Evolutionary conservation across 2,113 vertebrate genomes (phyloP), one percentile per base, ranked within the genome.

Genomic region (Ochotona curzoniae): DNA sequence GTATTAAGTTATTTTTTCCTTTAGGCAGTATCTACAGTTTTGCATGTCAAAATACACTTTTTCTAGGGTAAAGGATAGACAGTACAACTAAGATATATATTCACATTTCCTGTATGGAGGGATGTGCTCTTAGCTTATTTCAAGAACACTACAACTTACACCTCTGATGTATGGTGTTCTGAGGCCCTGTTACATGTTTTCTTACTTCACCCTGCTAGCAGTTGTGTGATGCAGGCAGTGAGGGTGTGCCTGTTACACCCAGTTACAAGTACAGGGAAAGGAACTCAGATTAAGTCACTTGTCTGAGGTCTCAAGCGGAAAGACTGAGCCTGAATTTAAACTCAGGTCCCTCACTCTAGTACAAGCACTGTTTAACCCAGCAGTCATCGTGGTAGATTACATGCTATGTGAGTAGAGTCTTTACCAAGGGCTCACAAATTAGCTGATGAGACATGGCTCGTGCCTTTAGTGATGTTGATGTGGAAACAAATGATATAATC

Each of bases 21-120:
- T 81, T 81, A 69, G 67, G 38, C 87, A 38, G 83, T 92, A 32
- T 66, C 95, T 76, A 84, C 15, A 83, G 81, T 89, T 95, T 91
- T 93, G 4, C 25, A 28, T 54, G 30, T 67, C 54, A 13, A 94
- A 83, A 35, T 44, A 70, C 74, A 83, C 54, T 70, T 92, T 85
- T 69, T 63, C 54, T 78, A 86, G 64, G 61, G 13, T 44, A 71
- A 93, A 87, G 20, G 28, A 66, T 49, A 91, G 17, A 93, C 38
- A 93, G 57, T 69, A 85, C 49, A 57, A 13, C 13, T 91, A 8
- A 17, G 18, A 18, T 57, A 44, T 18, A 57, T 75, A 8, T 87
- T 91, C 25, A 60, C 35, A 87, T 91, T 91, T 96, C 32, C 30
- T 91, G 0, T 61, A 51, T 67, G 64, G 25, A 7, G 25, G 26